Conservation (phyloP, 2,888 invertebrate species). For the Thalpophila matura region DNA sequence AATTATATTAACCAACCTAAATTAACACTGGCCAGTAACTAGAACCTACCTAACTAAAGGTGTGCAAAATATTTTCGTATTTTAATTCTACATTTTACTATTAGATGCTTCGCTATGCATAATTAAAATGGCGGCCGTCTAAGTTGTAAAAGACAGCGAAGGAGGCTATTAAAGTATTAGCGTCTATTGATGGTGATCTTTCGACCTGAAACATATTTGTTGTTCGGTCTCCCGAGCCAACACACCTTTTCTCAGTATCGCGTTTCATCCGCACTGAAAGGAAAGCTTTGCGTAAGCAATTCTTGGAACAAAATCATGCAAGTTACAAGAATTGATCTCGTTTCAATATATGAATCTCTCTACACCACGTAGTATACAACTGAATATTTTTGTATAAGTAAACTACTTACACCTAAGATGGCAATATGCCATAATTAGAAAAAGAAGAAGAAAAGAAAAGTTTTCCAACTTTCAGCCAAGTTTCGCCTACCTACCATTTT, state of each 20-base stretch:
- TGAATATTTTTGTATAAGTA: no score
- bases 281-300: slow-evolving; percentile 18
- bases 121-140: not conserved
- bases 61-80: no score
- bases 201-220: slow-evolving; percentile 11
- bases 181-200: slow-evolving; percentile 14
- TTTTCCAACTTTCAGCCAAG: no score
- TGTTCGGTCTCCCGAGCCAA: not conserved
- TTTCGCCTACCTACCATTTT: no score
- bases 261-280: slow-evolving; percentile 13
- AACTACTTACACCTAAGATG: no score
- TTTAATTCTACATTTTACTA: not conserved
- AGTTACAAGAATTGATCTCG: slow-evolving; percentile 8
- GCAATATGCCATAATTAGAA: no score
- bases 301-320: slow-evolving; percentile 11
- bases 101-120: not conserved
- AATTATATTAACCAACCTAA: no score
- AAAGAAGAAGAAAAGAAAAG: no score
- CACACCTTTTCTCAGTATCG: slow-evolving; percentile 28
- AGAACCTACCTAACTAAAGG: no score
- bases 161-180: slow-evolving; percentile 13
- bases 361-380: no score
- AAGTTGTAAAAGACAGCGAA: not conserved
- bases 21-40: no score
- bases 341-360: no score